A percentile compares a stretch with the other conserved stretches of the same genome.
These are phyloP conservation scores for Apotomis turbidana DNA, from an alignment of 2,888 invertebrate genomes.

Conservation along the genomic window DNA sequence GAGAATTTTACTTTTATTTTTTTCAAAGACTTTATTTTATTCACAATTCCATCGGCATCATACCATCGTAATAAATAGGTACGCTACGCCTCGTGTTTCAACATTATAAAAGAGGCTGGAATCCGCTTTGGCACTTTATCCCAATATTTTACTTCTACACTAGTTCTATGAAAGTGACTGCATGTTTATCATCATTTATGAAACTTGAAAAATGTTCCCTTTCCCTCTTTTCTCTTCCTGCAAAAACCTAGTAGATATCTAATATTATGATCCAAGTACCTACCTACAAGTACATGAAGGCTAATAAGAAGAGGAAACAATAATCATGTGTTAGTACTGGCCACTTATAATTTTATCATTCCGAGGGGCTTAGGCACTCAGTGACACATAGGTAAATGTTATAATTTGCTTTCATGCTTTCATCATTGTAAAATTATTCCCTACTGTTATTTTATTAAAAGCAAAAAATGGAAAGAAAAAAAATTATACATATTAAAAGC, in stretches of 20 bases:
- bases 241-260: slow-evolving; percentile 8
- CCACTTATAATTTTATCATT: slow-evolving; percentile 11
- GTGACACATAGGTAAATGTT: slow-evolving; percentile 12
- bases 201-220: slow-evolving; percentile 9
- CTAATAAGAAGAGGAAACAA: slow-evolving; percentile 6
- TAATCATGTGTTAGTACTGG: slow-evolving; percentile 11
- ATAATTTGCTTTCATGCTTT: slow-evolving; percentile 8
- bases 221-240: slow-evolving; percentile 14
- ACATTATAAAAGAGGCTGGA: slow-evolving; percentile 1
- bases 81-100: slow-evolving; percentile 4
- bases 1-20: too few relatives aligned
- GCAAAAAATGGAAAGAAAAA: slow-evolving; percentile 17
- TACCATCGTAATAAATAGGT: slow-evolving; percentile 19
- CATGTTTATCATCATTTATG: slow-evolving; percentile 8
- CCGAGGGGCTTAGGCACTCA: slow-evolving; percentile 11
- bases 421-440: slow-evolving; percentile 2
- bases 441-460: slow-evolving; percentile 8
- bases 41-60: slow-evolving; percentile 16
- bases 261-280: slow-evolving; percentile 16
- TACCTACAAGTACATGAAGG: slow-evolving; percentile 13
- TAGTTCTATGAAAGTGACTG: slow-evolving; percentile 14
- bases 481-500: slow-evolving; percentile 9
- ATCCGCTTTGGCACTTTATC: slow-evolving; percentile 1
- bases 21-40: too few relatives aligned
- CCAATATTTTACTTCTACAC: slow-evolving; percentile 10